These are phyloP conservation scores for Alligator sinensis DNA, from an alignment of 2,113 vertebrate species.

Conservation along the genomic window DNA sequence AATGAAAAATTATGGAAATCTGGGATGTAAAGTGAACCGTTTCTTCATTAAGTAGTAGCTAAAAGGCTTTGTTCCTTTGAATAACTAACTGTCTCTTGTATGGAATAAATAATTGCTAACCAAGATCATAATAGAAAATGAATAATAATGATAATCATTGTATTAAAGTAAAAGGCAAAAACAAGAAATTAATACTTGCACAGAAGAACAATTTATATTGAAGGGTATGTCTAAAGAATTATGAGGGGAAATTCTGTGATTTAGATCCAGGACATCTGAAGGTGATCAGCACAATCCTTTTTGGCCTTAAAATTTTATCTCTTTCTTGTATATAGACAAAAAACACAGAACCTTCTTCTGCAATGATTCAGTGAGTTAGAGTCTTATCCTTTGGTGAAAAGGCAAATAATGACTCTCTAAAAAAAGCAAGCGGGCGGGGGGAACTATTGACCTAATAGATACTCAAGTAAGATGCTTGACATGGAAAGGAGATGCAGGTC, in stretches of 20 bases:
- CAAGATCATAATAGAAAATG: not conserved
- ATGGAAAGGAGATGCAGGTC: not conserved
- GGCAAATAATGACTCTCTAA: not conserved
- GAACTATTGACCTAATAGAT: not conserved
- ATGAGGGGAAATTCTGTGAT: not conserved
- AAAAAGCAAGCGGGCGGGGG: not conserved
- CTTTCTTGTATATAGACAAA: not conserved
- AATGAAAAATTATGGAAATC: not conserved
- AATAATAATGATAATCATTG: not conserved
- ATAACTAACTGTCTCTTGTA: not conserved
- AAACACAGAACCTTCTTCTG: not conserved
- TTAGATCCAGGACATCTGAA: not conserved
- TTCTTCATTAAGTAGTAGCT: not conserved
- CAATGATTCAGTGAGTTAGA: not conserved
- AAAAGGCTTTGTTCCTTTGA: not conserved
- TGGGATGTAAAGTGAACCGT: not conserved
- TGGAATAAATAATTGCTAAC: not conserved
- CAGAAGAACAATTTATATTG: not conserved
- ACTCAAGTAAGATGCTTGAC: not conserved
- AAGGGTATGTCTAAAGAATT: not conserved
- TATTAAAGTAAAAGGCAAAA: not conserved
- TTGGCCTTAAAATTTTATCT: not conserved
- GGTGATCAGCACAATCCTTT: rapidly evolving
- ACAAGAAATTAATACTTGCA: not conserved
- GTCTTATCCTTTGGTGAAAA: not conserved